Base-by-base conservation (phyloP, 1,140 invertebrate genomes). In the Meloidogyne exigua region DNA sequence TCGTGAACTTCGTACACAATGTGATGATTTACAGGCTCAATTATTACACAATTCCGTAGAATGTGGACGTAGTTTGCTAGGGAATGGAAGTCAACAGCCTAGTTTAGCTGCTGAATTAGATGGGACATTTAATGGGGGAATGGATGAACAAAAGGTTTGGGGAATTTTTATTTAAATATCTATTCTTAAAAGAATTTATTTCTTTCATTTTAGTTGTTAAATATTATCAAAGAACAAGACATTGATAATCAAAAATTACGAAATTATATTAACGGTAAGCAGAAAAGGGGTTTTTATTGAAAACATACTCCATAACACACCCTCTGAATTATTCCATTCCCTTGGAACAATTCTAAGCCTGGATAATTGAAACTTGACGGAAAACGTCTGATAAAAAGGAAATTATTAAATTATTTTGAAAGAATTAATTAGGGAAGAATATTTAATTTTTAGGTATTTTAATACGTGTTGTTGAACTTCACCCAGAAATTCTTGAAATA, bases 401-500 rank as follows among this genome's bases (percentile, higher is more conserved):
- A 57, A 57, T 69, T 13, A 1, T 18, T n/a, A 11, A n/a, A n/a
- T 10, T n/a, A 26, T 1, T n/a, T n/a, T n/a, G n/a, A n/a, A n/a
- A n/a, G n/a, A n/a, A n/a, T n/a, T n/a, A n/a, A n/a, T n/a, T n/a
- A n/a, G n/a, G n/a, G n/a, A n/a, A n/a, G n/a, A n/a, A n/a, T n/a
- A n/a, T n/a, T n/a, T 21, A 0, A 11, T n/a, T 68, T 71, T 71
- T 71, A 71, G 69, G 57, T 28, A 82, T 82, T 69, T 64, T 82
- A 26, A 63, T 80, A 28, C 63, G 81, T 18, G 75, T 82, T 10
- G 77, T 82, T 26, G 81, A 83, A 62, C 4, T 66, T 18, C 76
- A 82, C 26, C 81, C 81, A 10, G 79, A 83, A 25, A 84, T 82
- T 15, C 23, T 82, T 5, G 81, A 82, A 66, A 82, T 82, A 15